Evolutionary conservation across 2,888 invertebrate genomes (phyloP).

Genomic region (Caradrina clavipalpis): DNA sequence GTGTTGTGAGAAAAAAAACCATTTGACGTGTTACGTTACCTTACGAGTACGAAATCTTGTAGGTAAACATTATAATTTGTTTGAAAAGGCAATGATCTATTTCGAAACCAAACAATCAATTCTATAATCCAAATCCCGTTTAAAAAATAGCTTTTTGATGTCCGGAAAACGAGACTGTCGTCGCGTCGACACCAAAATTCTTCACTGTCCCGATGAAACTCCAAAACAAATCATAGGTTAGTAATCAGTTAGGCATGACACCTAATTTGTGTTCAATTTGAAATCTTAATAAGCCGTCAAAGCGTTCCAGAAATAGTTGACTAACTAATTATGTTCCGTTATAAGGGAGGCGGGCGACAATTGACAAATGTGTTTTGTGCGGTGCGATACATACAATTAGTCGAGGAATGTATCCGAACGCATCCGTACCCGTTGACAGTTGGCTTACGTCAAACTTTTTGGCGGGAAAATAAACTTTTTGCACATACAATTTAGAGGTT

Average conservation of each 20-base stretch:
- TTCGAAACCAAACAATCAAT: too few species aligned
- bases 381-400: slow-evolving; percentile 89
- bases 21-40: too few species aligned
- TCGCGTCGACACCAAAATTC: slow-evolving; percentile 79
- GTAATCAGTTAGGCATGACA: slow-evolving; percentile 88
- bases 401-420: slow-evolving; percentile 85
- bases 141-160: slow-evolving; percentile 86
- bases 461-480: slow-evolving; percentile 83
- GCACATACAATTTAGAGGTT: slow-evolving; percentile 75
- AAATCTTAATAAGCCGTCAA: slow-evolving; percentile 90
- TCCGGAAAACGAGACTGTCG: slow-evolving; percentile 87
- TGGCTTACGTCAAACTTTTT: slow-evolving; percentile 76
- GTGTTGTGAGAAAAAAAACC: too few species aligned
- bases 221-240: slow-evolving; percentile 73
- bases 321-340: slow-evolving; percentile 87
- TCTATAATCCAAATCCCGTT: slow-evolving; percentile 53
- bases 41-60: too few species aligned
- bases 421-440: slow-evolving; percentile 76
- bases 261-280: slow-evolving; percentile 90
- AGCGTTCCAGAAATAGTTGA: slow-evolving; percentile 87
- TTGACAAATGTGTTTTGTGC: slow-evolving; percentile 89
- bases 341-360: slow-evolving; percentile 84
- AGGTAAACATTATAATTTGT: background rate
- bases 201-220: slow-evolving; percentile 76
- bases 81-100: slow-evolving; percentile 11